phyloP scores from a whole-genome alignment of 2,888 invertebrate species.

The Microctonus hyperodae region DNA sequence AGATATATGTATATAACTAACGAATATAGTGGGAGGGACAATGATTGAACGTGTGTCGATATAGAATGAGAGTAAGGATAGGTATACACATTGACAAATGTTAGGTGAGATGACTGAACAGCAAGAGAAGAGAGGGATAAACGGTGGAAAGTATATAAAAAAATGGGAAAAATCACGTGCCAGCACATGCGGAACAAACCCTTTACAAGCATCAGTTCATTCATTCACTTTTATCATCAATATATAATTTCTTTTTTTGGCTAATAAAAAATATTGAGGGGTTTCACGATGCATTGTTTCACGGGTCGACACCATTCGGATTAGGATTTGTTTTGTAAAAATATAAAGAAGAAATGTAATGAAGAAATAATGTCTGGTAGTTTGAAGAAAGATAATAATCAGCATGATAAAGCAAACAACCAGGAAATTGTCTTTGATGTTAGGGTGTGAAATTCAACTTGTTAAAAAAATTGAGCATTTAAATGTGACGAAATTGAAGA shows the following conservation, averaged over 20 bases:
- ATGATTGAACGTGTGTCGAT: not conserved
- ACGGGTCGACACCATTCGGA: too few species aligned
- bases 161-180: conserved; percentile 16
- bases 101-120: conserved; percentile 1
- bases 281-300: too few species aligned
- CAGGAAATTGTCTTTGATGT: conserved; percentile 16
- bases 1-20: conserved; percentile 24
- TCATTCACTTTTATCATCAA: too few species aligned
- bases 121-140: not conserved
- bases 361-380: too few species aligned
- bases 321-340: too few species aligned
- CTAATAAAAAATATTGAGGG: too few species aligned
- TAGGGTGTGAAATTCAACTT: conserved; percentile 14
- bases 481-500: too few species aligned
- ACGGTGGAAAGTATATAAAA: not conserved
- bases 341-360: too few species aligned
- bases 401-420: too few species aligned
- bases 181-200: conserved; percentile 15
- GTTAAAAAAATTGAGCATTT: conserved; percentile 13
- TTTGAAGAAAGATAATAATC: too few species aligned
- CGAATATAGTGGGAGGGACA: conserved; percentile 42
- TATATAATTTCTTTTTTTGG: too few species aligned
- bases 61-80: not conserved
- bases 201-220: conserved; percentile 4
- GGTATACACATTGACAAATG: not conserved